Evolutionary conservation across 2,113 vertebrate species (phyloP).

Genomic region (Ammodytes marinus): DNA sequence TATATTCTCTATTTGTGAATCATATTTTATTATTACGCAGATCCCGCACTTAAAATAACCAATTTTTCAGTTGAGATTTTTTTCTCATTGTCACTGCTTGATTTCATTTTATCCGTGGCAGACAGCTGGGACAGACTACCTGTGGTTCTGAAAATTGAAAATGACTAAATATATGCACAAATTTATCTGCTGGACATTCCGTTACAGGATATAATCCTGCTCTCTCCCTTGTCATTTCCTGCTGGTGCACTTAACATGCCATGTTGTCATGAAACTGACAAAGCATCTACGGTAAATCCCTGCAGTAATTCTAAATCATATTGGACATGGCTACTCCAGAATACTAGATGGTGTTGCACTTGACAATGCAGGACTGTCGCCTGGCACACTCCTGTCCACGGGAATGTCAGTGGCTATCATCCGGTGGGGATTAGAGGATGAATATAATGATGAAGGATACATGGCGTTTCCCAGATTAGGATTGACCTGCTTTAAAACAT

Average conservation of each 20-base stretch:
- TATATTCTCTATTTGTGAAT: neutral
- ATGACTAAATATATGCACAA: slow-evolving; percentile 1
- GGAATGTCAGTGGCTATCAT: slow-evolving; percentile 51
- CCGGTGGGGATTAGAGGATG: slow-evolving; percentile 67
- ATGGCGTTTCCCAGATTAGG: slow-evolving; percentile 77
- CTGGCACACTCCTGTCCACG: slow-evolving; percentile 46
- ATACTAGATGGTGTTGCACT: slow-evolving; percentile 26
- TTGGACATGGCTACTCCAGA: slow-evolving; percentile 44
- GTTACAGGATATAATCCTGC: slow-evolving; percentile 46
- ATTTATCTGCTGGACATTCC: slow-evolving; percentile 42
- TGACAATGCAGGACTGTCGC: slow-evolving; percentile 25
- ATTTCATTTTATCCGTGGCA: neutral
- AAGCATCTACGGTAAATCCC: slow-evolving; percentile 52
- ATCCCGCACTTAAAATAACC: neutral
- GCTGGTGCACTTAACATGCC: slow-evolving; percentile 38
- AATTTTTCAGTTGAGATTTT: neutral
- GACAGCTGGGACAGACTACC: slow-evolving; percentile 10
- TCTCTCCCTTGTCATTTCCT: slow-evolving; percentile 3
- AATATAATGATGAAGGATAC: slow-evolving; percentile 68
- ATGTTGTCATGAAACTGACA: slow-evolving; percentile 41
- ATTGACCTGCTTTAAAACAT: slow-evolving; percentile 77
- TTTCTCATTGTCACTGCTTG: neutral
- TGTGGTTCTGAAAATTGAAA: slow-evolving; percentile 3
- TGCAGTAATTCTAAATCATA: slow-evolving; percentile 45
- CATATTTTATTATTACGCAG: neutral